Percentiles rank a stretch among this genome's conserved stretches.
Conservation (phyloP, 2,888 invertebrate species). For the Hydropsyche betteni region DNA sequence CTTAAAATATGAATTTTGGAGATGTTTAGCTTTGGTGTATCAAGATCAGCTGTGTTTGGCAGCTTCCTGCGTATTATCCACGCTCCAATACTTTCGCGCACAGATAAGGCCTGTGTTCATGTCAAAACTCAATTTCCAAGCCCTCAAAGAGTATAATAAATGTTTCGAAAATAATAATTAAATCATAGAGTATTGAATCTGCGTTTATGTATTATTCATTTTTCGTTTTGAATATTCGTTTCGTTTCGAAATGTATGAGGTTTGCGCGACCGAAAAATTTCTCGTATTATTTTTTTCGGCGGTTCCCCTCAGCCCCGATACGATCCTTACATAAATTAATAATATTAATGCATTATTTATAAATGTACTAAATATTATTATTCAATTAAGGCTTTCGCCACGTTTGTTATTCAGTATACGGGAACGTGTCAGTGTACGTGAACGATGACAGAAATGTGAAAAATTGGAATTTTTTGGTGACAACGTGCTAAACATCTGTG, state of each 20-base stretch:
- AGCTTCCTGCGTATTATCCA: constrained; percentile 12
- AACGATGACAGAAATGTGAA: too few species aligned
- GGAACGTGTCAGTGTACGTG: too few species aligned
- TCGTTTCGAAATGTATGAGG: too few species aligned
- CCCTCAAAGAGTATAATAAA: too few species aligned
- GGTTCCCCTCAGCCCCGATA: not conserved
- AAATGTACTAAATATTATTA: not conserved
- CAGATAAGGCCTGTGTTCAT: not conserved
- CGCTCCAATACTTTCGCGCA: constrained; percentile 15
- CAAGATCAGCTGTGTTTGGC: constrained; percentile 34
- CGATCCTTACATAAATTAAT: constrained; percentile 15
- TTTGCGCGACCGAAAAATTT: not conserved
- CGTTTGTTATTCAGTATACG: too few species aligned
- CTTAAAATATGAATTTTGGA: not conserved
- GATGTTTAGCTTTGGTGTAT: not conserved
- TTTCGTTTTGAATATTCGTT: too few species aligned
- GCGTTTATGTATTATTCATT: too few species aligned
- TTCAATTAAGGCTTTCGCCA: not conserved
- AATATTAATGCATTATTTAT: constrained; percentile 3
- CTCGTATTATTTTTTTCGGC: not conserved
- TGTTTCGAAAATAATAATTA: too few species aligned
- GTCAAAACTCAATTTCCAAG: too few species aligned
- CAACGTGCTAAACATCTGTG: too few species aligned
- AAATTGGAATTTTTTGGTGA: too few species aligned
- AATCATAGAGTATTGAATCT: too few species aligned